These are phyloP conservation scores for Sebastes fasciatus DNA, from an alignment of 2,113 vertebrate species.

Conservation along the genomic window DNA sequence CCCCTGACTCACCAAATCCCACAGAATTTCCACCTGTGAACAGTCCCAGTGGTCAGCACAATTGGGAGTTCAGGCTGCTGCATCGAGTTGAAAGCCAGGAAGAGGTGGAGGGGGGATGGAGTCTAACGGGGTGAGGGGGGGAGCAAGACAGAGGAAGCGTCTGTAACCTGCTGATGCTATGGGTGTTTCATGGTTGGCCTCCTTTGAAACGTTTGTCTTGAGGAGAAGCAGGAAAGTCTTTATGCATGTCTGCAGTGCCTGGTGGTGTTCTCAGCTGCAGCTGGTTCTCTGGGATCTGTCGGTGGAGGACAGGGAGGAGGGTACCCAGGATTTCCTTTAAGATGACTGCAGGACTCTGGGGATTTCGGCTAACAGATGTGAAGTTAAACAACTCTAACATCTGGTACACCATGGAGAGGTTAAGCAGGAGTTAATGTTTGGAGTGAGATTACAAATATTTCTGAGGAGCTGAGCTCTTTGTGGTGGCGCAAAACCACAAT, in stretches of 20 bases:
- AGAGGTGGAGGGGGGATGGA: background rate
- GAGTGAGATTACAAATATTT: background rate
- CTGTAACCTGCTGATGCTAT: conserved; percentile 38
- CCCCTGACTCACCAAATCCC: conserved; percentile 33
- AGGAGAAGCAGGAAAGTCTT: conserved; percentile 54
- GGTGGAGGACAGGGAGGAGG: conserved; percentile 10
- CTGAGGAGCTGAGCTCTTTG: background rate
- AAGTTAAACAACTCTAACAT: conserved; percentile 34
- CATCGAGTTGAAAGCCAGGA: conserved; percentile 50
- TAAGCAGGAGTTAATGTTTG: conserved; percentile 7
- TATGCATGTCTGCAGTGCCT: background rate
- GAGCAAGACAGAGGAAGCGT: conserved; percentile 34
- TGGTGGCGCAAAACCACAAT: background rate
- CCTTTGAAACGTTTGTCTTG: conserved; percentile 43
- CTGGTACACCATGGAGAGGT: conserved; percentile 15
- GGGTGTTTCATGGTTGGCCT: conserved; percentile 59
- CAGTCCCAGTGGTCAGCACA: conserved; percentile 21
- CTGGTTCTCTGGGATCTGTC: conserved; percentile 20
- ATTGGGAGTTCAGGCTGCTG: conserved; percentile 20
- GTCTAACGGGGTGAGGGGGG: background rate
- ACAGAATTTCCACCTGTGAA: conserved; percentile 20
- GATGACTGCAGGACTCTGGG: conserved; percentile 11
- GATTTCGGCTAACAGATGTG: conserved; percentile 32
- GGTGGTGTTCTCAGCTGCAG: conserved; percentile 11
- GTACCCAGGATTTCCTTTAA: conserved; percentile 55